Percentiles rank a stretch among this genome's conserved stretches.
Conservation (phyloP, 2,113 vertebrate species). For the Oophaga pumilio region DNA sequence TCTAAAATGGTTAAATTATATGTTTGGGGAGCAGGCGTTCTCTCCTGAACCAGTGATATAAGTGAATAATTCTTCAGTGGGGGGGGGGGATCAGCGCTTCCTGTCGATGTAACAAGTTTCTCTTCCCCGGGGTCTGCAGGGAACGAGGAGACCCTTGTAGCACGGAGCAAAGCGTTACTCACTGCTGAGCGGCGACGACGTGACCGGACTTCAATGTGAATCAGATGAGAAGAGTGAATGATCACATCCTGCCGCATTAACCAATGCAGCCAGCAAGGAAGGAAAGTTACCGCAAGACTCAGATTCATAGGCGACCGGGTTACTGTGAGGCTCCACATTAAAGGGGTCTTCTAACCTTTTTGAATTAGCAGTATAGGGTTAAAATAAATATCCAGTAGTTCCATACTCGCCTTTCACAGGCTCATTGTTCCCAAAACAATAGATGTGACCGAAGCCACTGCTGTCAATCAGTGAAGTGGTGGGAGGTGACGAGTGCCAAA, state of each 20-base stretch:
- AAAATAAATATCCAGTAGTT: background rate
- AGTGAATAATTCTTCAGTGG: slow-evolving; percentile 7
- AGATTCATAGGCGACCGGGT: too few species aligned
- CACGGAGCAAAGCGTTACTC: slow-evolving; percentile 24
- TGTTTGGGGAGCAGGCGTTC: background rate
- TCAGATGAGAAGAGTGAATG: background rate
- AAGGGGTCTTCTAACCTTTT: background rate
- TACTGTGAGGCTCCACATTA: background rate
- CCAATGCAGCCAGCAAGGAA: background rate
- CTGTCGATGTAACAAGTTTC: background rate
- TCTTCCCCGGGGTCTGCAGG: background rate
- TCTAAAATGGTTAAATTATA: background rate
- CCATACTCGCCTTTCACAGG: too few species aligned
- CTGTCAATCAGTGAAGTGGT: too few species aligned
- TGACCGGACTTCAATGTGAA: slow-evolving; percentile 26
- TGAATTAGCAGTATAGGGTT: too few species aligned
- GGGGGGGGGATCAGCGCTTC: background rate
- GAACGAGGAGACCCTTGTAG: background rate
- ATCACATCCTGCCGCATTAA: slow-evolving; percentile 15
- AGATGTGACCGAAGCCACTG: too few species aligned
- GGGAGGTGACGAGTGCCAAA: too few species aligned
- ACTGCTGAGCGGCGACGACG: background rate
- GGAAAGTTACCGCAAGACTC: background rate
- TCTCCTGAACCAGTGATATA: background rate
- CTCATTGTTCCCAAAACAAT: too few species aligned